Base-by-base conservation (phyloP, 2,113 vertebrate species). In the Salvelinus namaycush region DNA sequence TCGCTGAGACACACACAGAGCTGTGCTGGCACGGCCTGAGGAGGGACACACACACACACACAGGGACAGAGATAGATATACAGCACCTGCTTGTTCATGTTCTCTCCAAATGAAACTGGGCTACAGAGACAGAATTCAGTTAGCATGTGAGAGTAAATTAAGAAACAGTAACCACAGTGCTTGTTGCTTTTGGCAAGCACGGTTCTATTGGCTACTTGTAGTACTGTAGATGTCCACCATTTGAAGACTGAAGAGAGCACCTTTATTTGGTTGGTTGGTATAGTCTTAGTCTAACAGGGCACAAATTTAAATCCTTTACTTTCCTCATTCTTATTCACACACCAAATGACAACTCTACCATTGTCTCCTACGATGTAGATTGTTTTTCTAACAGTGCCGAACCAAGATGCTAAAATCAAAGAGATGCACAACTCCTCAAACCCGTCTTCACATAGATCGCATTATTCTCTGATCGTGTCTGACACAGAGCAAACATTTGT, bases 81-180 rank as follows among this genome's bases (percentile, higher is more conserved):
- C 79, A 82, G 76, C 75, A 82, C 75, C 82, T 89, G 88, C 82
- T 88, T 71, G 80, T 26, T 76, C 18, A 20, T 54, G 13, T 68
- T 44, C 67, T 39, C 29, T 76, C 67, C 51, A 76, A 71, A 64
- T 20, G 26, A 72, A 59, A 34, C n/a, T 9, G 12, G 51, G 31
- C 31, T 59, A 44, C 34, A 64, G 57, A 26, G 48, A 26, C 75
- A 65, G 3, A 65, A 5, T 34, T 12, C 60, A 44, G 73, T 68
- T 68, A 67, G 27, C 29, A 29, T 67, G 29, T 62, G 59, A 62
- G 20, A 9, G 18, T 22, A 27, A 16, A 67, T 68, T 22, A 72
- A 59, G 29, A 68, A 68, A 68, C 16, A 68, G 4, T 68, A 20
- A 68, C 67, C 16, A 27, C 31, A 54, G 51, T 18, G 51, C 16